Evolutionary conservation across 2,113 vertebrate genomes (phyloP).

Genomic region (Ctenodactylus gundi): DNA sequence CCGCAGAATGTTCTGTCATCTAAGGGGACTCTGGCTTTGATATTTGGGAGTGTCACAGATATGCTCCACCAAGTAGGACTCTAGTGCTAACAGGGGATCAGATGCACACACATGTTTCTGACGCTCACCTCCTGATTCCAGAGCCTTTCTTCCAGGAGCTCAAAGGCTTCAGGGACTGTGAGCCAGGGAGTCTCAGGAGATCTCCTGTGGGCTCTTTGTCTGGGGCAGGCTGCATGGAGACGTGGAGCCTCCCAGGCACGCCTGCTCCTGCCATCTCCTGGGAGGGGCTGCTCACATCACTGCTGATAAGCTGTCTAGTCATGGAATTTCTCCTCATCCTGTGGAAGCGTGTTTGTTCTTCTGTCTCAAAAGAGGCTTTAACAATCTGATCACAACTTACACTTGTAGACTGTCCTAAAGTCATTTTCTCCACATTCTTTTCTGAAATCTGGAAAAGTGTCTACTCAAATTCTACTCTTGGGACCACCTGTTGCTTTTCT

Average conservation of each 20-base stretch:
- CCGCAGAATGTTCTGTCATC: constrained; percentile 55
- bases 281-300: background rate
- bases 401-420: background rate
- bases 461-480: background rate
- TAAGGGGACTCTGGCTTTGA: constrained; percentile 39
- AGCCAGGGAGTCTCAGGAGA: background rate
- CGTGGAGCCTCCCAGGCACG: background rate
- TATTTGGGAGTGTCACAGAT: constrained; percentile 57
- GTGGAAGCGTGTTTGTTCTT: constrained; percentile 28
- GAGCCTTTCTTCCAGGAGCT: constrained; percentile 41
- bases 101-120: constrained; percentile 56
- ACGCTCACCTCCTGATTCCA: background rate
- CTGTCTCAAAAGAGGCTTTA: background rate
- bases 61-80: background rate
- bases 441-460: background rate
- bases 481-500: background rate
- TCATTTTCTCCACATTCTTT: background rate
- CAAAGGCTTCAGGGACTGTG: constrained; percentile 17
- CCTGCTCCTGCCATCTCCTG: background rate
- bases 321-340: background rate
- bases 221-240: background rate
- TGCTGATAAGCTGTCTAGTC: background rate
- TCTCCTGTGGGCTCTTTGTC: background rate
- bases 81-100: background rate
- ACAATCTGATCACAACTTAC: constrained; percentile 20